Base-by-base conservation (phyloP, 2,888 invertebrate species). In the Physocephala rufipes region DNA sequence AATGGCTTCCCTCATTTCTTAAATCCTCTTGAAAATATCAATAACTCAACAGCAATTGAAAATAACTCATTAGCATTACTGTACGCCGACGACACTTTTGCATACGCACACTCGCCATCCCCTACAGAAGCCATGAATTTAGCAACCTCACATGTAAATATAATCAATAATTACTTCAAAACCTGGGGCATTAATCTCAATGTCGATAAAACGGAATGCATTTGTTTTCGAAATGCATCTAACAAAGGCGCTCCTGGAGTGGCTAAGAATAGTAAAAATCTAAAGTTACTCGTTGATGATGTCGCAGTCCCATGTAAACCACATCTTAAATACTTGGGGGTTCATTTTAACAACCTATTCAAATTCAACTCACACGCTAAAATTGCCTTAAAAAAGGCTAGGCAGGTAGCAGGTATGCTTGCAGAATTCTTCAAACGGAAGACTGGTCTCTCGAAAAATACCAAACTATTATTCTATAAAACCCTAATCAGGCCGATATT, bases 1-100 rank as follows among this genome's bases (percentile, higher is more conserved):
- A 28, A 73, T 13, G 75, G 73, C 19, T 75, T 75, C 49, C 70
- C 71, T 0, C 47, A 47, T 16, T 47, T 47, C 47, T 16, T 15
- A 15, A 47, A 16, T 47, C 47, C 47, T 15, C 1, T 16, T 47
- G 16, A 47, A 15, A 47, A 47, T 16, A 1, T 16, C 16, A 15
- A n/a, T n/a, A n/a, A n/a, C n/a, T n/a, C n/a, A n/a, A n/a, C n/a
- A n/a, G n/a, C n/a, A n/a, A n/a, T n/a, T n/a, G n/a, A n/a, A n/a
- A n/a, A 1, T 12, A 47, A 16, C 1, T 47, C 47, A 47, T 16
- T 1, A 12, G 47, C 47, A 16, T 16, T 47, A 47, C 47, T 1
- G 12, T 47, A 47, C 16, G 47, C 47, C 12, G 47, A 47, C 47
- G 1, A 47, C 16, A 47, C 47, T 16, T 47, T 47, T 15, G 47